Percentiles rank a stretch among this genome's conserved stretches.
phyloP scores from a whole-genome alignment of 2,113 vertebrate species.

The Pangasianodon hypophthalmus region DNA sequence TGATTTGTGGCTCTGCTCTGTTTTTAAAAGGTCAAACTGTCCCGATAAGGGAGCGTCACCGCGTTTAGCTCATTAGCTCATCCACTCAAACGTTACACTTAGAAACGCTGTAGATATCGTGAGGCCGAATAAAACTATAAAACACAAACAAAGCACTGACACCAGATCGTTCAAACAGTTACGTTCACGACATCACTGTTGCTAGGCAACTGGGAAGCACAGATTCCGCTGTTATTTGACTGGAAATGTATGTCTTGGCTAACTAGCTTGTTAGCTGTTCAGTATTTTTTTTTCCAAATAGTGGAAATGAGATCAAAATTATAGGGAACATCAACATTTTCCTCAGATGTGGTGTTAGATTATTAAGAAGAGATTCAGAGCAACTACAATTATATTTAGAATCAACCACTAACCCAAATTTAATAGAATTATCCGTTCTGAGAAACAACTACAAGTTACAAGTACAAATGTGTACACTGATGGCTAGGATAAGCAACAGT shows the following conservation, averaged over 20 bases:
- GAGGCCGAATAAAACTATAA: neutral
- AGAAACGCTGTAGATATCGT: slow-evolving; percentile 17
- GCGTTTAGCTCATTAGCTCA: slow-evolving; percentile 23
- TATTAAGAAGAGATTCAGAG: neutral
- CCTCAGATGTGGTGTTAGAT: neutral
- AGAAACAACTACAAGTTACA: neutral
- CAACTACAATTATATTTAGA: neutral
- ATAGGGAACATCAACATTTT: neutral
- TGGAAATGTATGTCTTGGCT: neutral
- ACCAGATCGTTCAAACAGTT: neutral
- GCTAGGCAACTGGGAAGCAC: slow-evolving; percentile 4
- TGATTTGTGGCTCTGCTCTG: neutral
- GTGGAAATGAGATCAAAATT: neutral
- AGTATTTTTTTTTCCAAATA: neutral
- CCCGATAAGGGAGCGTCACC: neutral
- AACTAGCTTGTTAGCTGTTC: neutral
- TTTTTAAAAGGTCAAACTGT: slow-evolving; percentile 25
- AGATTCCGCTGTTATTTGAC: slow-evolving; percentile 4
- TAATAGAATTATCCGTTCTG: neutral
- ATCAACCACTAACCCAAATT: neutral
- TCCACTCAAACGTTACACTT: neutral
- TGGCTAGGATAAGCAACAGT: neutral
- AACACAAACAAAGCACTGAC: neutral
- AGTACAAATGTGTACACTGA: neutral
- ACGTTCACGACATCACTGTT: neutral